These are phyloP conservation scores for Alligator mississippiensis DNA, from an alignment of 2,113 vertebrate genomes.

Conservation along the genomic window DNA sequence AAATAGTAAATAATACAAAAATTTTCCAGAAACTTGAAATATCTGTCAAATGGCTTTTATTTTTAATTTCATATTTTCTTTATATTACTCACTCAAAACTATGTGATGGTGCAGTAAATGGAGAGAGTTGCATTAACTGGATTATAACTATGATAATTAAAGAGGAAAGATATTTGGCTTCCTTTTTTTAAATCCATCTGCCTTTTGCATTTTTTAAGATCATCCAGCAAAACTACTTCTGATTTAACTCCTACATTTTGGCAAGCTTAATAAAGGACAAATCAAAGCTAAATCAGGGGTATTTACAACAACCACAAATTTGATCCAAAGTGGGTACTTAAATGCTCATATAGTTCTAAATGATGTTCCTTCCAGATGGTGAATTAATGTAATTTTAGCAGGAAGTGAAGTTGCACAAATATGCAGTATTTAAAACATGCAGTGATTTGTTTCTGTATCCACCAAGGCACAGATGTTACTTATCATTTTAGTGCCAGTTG, in stretches of 20 bases:
- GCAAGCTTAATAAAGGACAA: conserved; percentile 79
- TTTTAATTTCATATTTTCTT: not conserved
- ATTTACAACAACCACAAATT: conserved; percentile 84
- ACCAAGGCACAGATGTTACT: conserved; percentile 79
- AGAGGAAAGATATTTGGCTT: conserved; percentile 47
- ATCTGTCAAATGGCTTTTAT: conserved; percentile 27
- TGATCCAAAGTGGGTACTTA: conserved; percentile 84
- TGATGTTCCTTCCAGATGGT: conserved; percentile 84
- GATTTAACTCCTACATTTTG: conserved; percentile 79
- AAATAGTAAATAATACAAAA: not conserved
- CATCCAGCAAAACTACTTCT: conserved; percentile 74
- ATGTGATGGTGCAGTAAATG: conserved; percentile 27
- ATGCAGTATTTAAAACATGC: conserved; percentile 75
- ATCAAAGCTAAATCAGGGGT: conserved; percentile 85
- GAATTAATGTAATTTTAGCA: conserved; percentile 85
- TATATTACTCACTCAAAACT: conserved; percentile 48
- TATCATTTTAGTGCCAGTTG: conserved; percentile 75
- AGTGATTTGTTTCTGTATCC: conserved; percentile 78
- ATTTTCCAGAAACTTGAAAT: conserved; percentile 38
- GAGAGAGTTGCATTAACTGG: conserved; percentile 38
- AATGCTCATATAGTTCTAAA: conserved; percentile 81
- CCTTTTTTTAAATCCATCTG: conserved; percentile 47
- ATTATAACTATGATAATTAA: conserved; percentile 57
- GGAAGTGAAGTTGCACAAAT: conserved; percentile 84
- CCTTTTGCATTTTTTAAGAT: conserved; percentile 69